Conservation (phyloP, 2,888 invertebrate species). For the Phasia obesa region DNA sequence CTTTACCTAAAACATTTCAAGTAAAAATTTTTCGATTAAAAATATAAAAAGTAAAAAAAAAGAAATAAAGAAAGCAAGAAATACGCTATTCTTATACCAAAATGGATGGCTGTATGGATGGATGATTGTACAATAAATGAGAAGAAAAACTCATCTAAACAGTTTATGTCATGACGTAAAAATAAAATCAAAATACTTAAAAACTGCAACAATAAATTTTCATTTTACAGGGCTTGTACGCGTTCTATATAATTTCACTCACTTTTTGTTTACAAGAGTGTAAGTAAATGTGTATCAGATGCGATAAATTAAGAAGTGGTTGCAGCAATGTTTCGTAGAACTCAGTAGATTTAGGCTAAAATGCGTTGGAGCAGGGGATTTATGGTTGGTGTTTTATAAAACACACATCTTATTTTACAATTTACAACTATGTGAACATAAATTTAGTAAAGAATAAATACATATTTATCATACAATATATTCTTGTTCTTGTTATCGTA, state of each 20-base stretch:
- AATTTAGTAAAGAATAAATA: conserved; percentile 75
- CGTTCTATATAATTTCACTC: conserved; percentile 39
- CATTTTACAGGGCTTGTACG: conserved; percentile 47
- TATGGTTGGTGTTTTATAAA: conserved; percentile 4
- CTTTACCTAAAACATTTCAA: conserved; percentile 70
- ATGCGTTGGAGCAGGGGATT: conserved; percentile 7
- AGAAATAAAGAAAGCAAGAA: conserved; percentile 35
- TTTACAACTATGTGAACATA: conserved; percentile 80
- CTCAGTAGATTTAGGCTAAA: conserved; percentile 20
- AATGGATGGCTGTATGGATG: conserved; percentile 27
- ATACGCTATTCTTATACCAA: conserved; percentile 41
- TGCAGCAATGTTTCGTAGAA: conserved; percentile 55
- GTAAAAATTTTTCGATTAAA: conserved; percentile 70
- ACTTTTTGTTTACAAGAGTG: conserved; percentile 16
- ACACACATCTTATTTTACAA: conserved; percentile 73
- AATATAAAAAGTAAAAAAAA: conserved; percentile 57
- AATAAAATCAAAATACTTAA: conserved; percentile 80
- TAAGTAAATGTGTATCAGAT: conserved; percentile 1
- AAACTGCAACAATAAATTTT: conserved; percentile 79
- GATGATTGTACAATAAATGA: conserved; percentile 47
- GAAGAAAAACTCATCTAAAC: conserved; percentile 81
- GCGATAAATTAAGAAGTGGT: conserved; percentile 16
- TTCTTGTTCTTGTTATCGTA: conserved; percentile 1
- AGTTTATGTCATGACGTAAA: conserved; percentile 80
- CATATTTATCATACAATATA: conserved; percentile 53